Conservation (phyloP, 2,797 vertebrate species). For the Apodemus agrarius region DNA sequence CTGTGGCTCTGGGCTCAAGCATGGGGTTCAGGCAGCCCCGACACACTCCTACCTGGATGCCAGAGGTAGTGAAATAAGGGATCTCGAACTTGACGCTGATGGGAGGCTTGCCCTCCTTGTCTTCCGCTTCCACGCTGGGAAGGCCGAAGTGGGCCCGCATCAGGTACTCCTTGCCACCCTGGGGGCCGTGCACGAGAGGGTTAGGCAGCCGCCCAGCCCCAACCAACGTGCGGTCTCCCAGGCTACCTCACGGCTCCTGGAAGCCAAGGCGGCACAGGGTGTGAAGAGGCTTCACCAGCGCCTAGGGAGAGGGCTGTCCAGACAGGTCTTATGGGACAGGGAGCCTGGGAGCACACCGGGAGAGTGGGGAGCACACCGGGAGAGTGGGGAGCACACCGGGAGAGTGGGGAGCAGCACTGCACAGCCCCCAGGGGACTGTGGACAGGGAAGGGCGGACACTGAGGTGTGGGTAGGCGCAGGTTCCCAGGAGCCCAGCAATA, state of each 20-base stretch:
- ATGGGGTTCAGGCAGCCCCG: neutral
- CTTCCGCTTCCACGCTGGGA: slow-evolving; percentile 98
- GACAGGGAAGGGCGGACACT: neutral
- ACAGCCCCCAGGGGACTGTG: neutral
- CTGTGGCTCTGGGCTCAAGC: neutral
- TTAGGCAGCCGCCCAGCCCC: neutral
- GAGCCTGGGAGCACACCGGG: neutral
- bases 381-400: neutral
- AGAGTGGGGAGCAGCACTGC: neutral
- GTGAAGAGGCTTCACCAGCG: neutral
- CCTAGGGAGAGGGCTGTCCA: neutral
- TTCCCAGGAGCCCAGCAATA: neutral
- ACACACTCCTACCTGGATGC: slow-evolving; percentile 93
- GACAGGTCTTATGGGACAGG: too few relatives aligned
- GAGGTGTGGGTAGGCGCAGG: neutral
- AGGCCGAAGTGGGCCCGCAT: slow-evolving; percentile 99
- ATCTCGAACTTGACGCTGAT: slow-evolving; percentile 99
- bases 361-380: neutral
- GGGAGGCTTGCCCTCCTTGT: slow-evolving; percentile 98
- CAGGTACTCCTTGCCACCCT: slow-evolving; percentile 99
- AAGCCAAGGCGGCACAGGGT: neutral
- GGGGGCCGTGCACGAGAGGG: neutral
- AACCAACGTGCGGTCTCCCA: neutral
- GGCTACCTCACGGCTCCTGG: neutral
- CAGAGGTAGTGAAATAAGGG: slow-evolving; percentile 99